Conservation (phyloP, 2,888 invertebrate species). For the Salpingus planirostris region DNA sequence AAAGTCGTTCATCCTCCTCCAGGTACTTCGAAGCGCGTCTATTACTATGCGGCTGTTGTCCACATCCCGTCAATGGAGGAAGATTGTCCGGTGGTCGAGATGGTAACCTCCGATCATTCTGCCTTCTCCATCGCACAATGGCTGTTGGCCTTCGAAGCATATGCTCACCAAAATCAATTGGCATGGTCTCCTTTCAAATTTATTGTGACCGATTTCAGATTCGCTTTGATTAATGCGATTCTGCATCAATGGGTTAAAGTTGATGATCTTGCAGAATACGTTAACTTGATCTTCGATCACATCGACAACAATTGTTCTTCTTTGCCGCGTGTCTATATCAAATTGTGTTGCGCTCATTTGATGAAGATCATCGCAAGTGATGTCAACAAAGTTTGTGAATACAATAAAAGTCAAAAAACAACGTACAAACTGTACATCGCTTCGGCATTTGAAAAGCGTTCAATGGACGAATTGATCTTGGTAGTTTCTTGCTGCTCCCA, state of each 20-base stretch:
- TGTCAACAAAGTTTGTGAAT: neutral
- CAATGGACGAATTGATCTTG: neutral
- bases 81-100: neutral
- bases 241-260: neutral
- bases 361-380: neutral
- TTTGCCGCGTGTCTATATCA: neutral
- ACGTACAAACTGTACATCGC: neutral
- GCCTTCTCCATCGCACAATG: neutral
- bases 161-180: neutral
- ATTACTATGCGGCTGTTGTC: conserved; percentile 1
- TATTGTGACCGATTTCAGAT: neutral
- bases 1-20: neutral
- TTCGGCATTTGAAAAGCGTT: neutral
- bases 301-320: no score
- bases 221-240: neutral
- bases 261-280: neutral
- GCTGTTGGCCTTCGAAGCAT: neutral
- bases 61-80: neutral
- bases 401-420: neutral
- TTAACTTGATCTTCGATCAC: neutral
- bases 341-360: neutral
- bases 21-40: neutral
- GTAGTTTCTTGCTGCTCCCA: neutral
- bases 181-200: neutral
- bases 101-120: neutral